These are phyloP conservation scores for Pterocles gutturalis DNA, from an alignment of 2,113 vertebrate species.

Conservation along the genomic window DNA sequence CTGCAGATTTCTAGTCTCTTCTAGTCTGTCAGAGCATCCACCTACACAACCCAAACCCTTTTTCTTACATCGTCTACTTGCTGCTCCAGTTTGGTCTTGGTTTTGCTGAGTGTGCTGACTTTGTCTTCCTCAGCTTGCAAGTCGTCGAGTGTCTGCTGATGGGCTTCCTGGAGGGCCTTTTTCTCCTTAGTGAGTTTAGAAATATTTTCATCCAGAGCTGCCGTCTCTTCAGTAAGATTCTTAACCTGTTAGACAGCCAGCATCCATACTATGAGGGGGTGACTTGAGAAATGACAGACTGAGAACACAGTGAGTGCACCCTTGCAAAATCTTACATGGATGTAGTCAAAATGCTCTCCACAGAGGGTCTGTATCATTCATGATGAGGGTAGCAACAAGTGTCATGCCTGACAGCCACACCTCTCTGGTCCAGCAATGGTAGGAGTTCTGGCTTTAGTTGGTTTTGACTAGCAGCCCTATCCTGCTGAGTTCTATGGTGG, in stretches of 20 bases:
- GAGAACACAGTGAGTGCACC: not conserved
- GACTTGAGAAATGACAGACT: not conserved
- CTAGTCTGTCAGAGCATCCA: not conserved
- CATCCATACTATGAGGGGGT: not conserved
- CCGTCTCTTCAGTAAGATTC: constrained; percentile 87
- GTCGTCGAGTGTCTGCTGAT: constrained; percentile 84
- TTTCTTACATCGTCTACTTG: constrained; percentile 82
- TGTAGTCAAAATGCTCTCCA: not conserved
- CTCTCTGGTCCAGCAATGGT: not conserved
- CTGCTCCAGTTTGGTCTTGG: constrained; percentile 84
- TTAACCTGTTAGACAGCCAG: constrained; percentile 76
- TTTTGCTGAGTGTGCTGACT: constrained; percentile 82
- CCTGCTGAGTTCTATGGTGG: not conserved
- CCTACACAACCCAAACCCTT: not conserved
- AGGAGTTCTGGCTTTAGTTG: not conserved
- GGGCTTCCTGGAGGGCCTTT: constrained; percentile 83
- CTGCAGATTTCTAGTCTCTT: not conserved
- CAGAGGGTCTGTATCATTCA: not conserved
- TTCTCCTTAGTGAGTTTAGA: constrained; percentile 86
- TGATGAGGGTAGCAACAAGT: not conserved
- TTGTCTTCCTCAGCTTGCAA: constrained; percentile 86
- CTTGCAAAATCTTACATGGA: not conserved
- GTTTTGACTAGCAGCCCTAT: not conserved
- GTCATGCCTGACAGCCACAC: not conserved
- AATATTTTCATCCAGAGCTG: constrained; percentile 81